These are phyloP conservation scores for Mycalesis mineus DNA, from an alignment of 2,888 invertebrate genomes.

Conservation along the genomic window DNA sequence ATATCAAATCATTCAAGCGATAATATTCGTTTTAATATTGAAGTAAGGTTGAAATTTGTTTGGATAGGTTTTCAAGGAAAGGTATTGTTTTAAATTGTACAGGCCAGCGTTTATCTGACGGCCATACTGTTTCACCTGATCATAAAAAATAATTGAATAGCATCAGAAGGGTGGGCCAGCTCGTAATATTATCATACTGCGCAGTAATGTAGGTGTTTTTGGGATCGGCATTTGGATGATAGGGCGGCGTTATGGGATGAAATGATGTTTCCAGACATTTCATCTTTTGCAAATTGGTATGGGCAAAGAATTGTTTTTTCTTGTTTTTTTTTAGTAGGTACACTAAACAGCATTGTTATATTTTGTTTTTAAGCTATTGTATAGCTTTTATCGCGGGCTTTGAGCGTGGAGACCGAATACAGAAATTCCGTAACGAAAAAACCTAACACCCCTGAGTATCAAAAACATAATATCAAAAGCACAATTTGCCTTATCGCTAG, in stretches of 20 bases:
- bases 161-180: constrained; percentile 31
- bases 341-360: no score
- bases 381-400: no score
- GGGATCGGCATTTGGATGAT: constrained; percentile 16
- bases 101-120: constrained; percentile 51
- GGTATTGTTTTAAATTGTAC: constrained; percentile 11
- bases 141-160: constrained; percentile 76
- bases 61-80: not conserved
- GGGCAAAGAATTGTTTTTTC: no score
- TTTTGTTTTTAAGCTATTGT: no score
- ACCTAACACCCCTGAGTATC: no score
- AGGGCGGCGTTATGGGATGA: constrained; percentile 9
- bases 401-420: no score
- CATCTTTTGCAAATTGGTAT: constrained; percentile 30
- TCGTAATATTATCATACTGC: constrained; percentile 46
- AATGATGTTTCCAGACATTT: constrained; percentile 19
- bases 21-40: not conserved
- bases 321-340: no score
- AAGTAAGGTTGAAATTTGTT: not conserved
- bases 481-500: no score
- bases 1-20: not conserved
- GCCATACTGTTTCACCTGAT: constrained; percentile 64
- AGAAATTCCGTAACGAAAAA: no score
- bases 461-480: no score
- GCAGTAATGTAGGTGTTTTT: constrained; percentile 26